Base-by-base conservation (phyloP, 2,888 invertebrate species). In the Eupithecia dodoneata region DNA sequence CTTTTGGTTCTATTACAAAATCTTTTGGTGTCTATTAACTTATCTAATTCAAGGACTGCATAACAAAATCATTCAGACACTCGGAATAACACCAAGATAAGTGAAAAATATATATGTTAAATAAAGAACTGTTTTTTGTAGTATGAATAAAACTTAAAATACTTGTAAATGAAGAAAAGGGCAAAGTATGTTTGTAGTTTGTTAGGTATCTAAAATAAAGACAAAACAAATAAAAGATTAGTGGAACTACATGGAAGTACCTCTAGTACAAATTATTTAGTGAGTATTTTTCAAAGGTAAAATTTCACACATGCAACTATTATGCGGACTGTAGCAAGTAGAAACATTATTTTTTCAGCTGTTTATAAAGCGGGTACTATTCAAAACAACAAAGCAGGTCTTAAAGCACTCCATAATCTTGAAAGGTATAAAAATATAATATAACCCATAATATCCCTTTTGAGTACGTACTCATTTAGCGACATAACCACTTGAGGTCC, bases 401-500 rank as follows among this genome's bases (percentile, higher is more conserved):
- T 67, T 79, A 77, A 30, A 79, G 76, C 72, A 73, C 76, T 42
- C 72, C 41, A 42, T 42, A 69, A 77, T 76, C 44, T 77, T 76
- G 44, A 77, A 76, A 63, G 69, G 55, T 72, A 77, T 76, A 79
- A 78, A 79, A 80, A 81, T 81, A 80, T 82, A 80, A 82, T 80
- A 82, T 80, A 82, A 81, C 82, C 73, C 76, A 74, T 81, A 78
- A 79, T 77, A 73, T 65, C 85, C 85, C 85, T 82, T 70, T 87
- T 81, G 86, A 92, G 90, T 79, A 81, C 80, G 70, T 47, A 85
- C 85, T 87, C 74, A 83, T 84, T 83, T 82, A 82, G 87, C 86
- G 89, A 87, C 86, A 86, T 85, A 86, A 88, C 90, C 91, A 93
- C 94, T 94, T 91, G 82, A 87, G 80, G 79, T 79, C 84, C 80